These are phyloP conservation scores for Idaea aversata DNA, from an alignment of 2,888 invertebrate species.

Conservation along the genomic window DNA sequence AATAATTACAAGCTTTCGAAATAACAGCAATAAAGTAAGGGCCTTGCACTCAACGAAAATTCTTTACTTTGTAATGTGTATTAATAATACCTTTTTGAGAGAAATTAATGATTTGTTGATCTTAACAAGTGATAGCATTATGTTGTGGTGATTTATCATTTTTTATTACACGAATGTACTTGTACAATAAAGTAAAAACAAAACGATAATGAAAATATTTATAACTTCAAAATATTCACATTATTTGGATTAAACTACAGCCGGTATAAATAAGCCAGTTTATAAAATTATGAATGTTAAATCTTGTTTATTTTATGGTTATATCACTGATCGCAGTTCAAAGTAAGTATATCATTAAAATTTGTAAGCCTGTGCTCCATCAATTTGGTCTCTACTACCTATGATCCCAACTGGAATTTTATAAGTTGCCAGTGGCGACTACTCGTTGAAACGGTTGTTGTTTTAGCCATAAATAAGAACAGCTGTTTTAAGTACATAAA, in stretches of 20 bases:
- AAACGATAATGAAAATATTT: not conserved
- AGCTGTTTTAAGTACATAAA: not conserved
- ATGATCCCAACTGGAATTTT: conserved; percentile 32
- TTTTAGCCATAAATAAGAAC: not conserved
- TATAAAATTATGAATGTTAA: not conserved
- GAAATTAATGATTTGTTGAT: conserved; percentile 17
- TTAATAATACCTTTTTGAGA: conserved; percentile 20
- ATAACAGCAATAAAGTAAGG: conserved; percentile 46
- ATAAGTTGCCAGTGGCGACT: not conserved
- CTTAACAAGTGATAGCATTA: not conserved
- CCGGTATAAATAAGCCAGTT: conserved; percentile 4
- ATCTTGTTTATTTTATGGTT: not conserved
- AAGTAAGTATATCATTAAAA: conserved; percentile 16
- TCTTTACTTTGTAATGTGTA: conserved; percentile 20
- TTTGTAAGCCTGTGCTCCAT: conserved; percentile 39
- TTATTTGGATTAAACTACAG: not conserved
- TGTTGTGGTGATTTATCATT: conserved; percentile 5
- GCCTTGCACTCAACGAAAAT: conserved; percentile 34
- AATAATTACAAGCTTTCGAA: conserved; percentile 56
- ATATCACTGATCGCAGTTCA: not conserved
- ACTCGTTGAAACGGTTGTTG: not conserved
- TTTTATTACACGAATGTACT: conserved; percentile 1
- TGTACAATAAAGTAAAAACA: not conserved
- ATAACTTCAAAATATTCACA: not conserved
- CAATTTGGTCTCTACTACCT: conserved; percentile 34